phyloP scores from a whole-genome alignment of 2,888 invertebrate species.

The Cosmorhoe ocellata region DNA sequence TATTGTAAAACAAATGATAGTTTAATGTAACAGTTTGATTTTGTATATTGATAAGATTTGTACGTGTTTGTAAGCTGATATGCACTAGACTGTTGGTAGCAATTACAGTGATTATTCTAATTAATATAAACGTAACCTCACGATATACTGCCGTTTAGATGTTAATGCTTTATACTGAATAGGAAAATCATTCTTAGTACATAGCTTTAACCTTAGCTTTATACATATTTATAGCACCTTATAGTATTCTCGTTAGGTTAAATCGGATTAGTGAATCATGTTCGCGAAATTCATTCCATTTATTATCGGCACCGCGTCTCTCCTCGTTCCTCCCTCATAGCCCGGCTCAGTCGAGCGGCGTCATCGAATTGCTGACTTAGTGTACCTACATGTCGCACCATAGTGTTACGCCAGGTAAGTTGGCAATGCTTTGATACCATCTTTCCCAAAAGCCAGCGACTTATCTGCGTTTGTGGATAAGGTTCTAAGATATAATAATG shows the following conservation, averaged over 20 bases:
- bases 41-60: slow-evolving; percentile 17
- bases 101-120: slow-evolving; percentile 7
- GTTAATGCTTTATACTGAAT: slow-evolving; percentile 13
- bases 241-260: slow-evolving; percentile 11
- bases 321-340: slow-evolving; percentile 2
- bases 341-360: slow-evolving; percentile 18
- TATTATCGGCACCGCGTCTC: slow-evolving; percentile 22
- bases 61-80: slow-evolving; percentile 11
- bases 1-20: slow-evolving; percentile 1
- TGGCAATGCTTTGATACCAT: background rate
- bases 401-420: slow-evolving; percentile 2
- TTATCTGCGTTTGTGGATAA: slow-evolving; percentile 33
- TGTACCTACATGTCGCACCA: slow-evolving; percentile 10
- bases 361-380: background rate
- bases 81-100: slow-evolving; percentile 9
- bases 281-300: slow-evolving; percentile 24
- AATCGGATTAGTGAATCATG: slow-evolving; percentile 15
- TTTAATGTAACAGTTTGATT: slow-evolving; percentile 4
- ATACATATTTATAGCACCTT: slow-evolving; percentile 13
- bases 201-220: slow-evolving; percentile 21
- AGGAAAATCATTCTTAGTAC: slow-evolving; percentile 3
- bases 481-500: slow-evolving; percentile 43
- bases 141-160: slow-evolving; percentile 18
- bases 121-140: slow-evolving; percentile 10
- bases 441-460: background rate